phyloP scores from a whole-genome alignment of 2,113 vertebrate species.

The Meriones unguiculatus region DNA sequence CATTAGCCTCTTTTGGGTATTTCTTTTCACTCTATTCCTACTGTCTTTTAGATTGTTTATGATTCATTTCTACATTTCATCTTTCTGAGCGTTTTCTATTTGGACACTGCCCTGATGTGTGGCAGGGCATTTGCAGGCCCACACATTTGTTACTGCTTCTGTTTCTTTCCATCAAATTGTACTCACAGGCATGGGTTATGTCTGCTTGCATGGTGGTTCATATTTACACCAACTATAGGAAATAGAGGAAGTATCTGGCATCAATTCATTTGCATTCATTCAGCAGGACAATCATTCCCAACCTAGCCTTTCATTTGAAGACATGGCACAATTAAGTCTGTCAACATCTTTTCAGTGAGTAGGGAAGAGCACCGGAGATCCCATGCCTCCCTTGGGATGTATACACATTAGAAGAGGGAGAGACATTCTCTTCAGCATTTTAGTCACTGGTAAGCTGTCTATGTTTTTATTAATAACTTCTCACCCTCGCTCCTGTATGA shows the following conservation, averaged over 20 bases:
- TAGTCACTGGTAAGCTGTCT: background rate
- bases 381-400: background rate
- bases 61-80: background rate
- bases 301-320: background rate
- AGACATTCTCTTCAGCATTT: background rate
- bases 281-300: background rate
- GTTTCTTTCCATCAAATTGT: background rate
- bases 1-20: background rate
- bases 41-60: background rate
- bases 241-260: constrained; percentile 7
- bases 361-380: background rate
- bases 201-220: background rate
- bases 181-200: background rate
- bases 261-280: constrained; percentile 43
- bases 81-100: background rate
- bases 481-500: background rate
- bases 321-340: background rate
- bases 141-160: background rate
- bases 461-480: background rate
- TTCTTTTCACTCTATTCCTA: background rate
- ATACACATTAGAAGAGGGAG: background rate
- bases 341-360: background rate
- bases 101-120: background rate
- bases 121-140: background rate
- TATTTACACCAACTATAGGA: background rate